Conservation (phyloP, 2,888 invertebrate species). For the Formica aserva region DNA sequence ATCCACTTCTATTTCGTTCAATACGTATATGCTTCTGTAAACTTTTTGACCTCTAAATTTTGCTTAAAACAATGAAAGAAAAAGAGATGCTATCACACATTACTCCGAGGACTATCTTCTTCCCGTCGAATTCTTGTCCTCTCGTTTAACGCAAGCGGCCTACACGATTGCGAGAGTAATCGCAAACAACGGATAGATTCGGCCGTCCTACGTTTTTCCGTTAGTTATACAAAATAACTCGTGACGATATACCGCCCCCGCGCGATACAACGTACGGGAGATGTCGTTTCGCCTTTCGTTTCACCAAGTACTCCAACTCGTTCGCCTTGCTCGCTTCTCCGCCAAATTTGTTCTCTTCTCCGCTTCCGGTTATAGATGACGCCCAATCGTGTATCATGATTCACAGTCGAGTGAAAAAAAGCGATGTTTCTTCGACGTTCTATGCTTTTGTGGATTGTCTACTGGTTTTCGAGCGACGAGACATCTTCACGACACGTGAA, state of each 20-base stretch:
- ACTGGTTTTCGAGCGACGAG: background rate
- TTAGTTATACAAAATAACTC: slow-evolving; percentile 24
- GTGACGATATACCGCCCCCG: slow-evolving; percentile 40
- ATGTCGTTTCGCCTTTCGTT: background rate
- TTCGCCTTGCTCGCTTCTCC: slow-evolving; percentile 4
- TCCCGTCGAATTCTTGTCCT: background rate
- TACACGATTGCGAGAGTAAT: background rate
- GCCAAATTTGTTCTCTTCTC: slow-evolving; percentile 12
- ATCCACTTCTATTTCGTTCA: background rate
- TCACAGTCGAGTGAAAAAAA: background rate
- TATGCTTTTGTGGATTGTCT: background rate
- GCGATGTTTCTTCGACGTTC: background rate
- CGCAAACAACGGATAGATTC: slow-evolving; percentile 10
- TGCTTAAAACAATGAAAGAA: background rate
- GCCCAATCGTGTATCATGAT: slow-evolving; percentile 29
- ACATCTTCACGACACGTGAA: slow-evolving; percentile 1
- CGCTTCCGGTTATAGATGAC: slow-evolving; percentile 30
- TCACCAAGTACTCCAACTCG: background rate
- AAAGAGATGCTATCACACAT: background rate
- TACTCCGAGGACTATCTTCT: background rate
- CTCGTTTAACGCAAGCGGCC: background rate
- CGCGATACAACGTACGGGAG: slow-evolving; percentile 1
- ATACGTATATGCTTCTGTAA: background rate
- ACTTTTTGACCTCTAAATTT: slow-evolving; percentile 14
- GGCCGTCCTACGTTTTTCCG: slow-evolving; percentile 33